Evolutionary conservation across 2,888 invertebrate species (phyloP).

Genomic region (Argyresthia albistria): DNA sequence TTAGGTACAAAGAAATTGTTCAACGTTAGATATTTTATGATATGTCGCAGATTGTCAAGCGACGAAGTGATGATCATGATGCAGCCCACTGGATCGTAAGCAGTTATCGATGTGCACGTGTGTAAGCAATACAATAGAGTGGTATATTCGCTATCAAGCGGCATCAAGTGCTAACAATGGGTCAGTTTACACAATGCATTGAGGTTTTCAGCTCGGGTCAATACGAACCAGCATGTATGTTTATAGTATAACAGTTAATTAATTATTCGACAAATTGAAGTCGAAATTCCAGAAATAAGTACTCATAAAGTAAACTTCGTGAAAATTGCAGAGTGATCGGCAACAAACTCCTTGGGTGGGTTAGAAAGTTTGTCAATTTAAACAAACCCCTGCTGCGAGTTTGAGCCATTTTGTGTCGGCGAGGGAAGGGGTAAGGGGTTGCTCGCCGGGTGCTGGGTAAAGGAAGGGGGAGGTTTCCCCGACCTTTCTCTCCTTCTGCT

Average conservation of each 20-base stretch:
- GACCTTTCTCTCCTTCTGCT: slow-evolving; percentile 26
- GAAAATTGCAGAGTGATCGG: slow-evolving; percentile 51
- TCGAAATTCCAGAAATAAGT: neutral
- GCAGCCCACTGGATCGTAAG: too few relatives aligned
- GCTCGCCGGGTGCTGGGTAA: slow-evolving; percentile 17
- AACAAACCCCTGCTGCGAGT: slow-evolving; percentile 38
- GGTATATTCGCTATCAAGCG: neutral
- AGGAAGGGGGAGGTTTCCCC: slow-evolving; percentile 21
- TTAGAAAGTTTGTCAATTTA: slow-evolving; percentile 48
- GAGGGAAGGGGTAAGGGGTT: slow-evolving; percentile 29
- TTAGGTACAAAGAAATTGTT: too few relatives aligned
- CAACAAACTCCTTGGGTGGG: slow-evolving; percentile 33
- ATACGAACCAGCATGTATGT: too few relatives aligned
- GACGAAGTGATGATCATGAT: slow-evolving; percentile 2
- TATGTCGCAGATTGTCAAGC: slow-evolving; percentile 5
- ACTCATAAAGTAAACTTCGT: slow-evolving; percentile 16
- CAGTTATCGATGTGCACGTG: neutral
- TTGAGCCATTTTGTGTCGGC: slow-evolving; percentile 31
- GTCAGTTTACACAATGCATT: slow-evolving; percentile 10
- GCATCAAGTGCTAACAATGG: slow-evolving; percentile 9
- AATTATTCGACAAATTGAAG: neutral
- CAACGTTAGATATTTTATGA: too few relatives aligned
- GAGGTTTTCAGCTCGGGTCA: slow-evolving; percentile 12
- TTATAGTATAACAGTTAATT: too few relatives aligned
- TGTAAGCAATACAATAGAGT: neutral